These are phyloP conservation scores for Macropus fuliginosus DNA, from an alignment of 2,797 vertebrate genomes.

Conservation along the genomic window DNA sequence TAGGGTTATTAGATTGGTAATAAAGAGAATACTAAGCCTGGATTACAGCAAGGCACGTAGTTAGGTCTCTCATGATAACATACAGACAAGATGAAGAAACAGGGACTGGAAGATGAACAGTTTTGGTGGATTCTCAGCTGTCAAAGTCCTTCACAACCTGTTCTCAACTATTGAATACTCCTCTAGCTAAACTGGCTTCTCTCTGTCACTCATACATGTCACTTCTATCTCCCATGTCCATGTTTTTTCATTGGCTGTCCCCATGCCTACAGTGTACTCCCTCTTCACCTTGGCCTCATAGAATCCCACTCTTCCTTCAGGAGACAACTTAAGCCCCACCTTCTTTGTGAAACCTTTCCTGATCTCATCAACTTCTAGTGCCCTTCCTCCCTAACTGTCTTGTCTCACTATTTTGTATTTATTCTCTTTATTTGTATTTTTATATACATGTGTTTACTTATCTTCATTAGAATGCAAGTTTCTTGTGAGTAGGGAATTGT, in stretches of 20 bases:
- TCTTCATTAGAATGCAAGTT: background rate
- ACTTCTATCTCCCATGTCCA: background rate
- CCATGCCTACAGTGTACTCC: background rate
- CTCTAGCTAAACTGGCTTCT: background rate
- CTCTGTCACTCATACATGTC: background rate
- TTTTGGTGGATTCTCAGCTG: background rate
- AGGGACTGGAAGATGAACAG: background rate
- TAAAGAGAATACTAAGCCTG: background rate
- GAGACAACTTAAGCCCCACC: background rate
- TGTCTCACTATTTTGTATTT: background rate
- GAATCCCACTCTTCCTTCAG: background rate
- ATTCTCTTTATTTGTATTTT: background rate
- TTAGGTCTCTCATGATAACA: background rate
- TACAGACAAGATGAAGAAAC: background rate
- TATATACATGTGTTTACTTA: background rate
- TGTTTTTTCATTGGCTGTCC: background rate
- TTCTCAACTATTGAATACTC: background rate
- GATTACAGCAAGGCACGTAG: background rate
- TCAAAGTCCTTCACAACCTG: background rate
- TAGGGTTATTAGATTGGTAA: background rate
- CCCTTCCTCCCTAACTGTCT: background rate
- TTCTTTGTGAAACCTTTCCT: background rate
- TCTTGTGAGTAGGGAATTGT: background rate
- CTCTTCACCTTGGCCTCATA: background rate
- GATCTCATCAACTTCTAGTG: too few relatives aligned